Conservation (phyloP, 2,888 invertebrate genomes). For the Buathra laborator region DNA sequence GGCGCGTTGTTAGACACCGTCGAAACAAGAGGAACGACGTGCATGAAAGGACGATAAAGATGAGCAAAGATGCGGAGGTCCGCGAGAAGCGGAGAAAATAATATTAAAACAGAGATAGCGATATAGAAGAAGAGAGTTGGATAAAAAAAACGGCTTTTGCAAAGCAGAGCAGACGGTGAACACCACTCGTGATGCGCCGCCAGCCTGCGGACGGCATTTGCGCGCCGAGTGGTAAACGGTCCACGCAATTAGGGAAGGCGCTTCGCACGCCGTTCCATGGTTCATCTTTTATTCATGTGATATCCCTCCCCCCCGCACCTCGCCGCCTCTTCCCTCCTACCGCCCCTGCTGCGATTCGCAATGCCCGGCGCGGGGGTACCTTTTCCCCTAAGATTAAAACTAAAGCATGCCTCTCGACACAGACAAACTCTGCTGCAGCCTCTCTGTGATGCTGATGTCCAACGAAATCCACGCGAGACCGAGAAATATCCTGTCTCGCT, state of each 20-base stretch:
- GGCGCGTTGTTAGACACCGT: constrained; percentile 50
- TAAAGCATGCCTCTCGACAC: constrained; percentile 75
- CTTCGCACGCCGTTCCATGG: constrained; percentile 80
- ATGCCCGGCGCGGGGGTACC: constrained; percentile 61
- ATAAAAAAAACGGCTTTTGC: constrained; percentile 36
- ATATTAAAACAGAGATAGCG: constrained; percentile 21
- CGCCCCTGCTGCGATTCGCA: constrained; percentile 60
- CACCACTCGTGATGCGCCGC: constrained; percentile 74
- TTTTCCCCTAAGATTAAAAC: constrained; percentile 81
- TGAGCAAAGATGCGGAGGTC: constrained; percentile 47
- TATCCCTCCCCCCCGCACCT: constrained; percentile 60
- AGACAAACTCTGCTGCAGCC: constrained; percentile 42
- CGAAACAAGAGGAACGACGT: constrained; percentile 64
- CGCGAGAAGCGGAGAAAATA: constrained; percentile 57
- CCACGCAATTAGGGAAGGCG: constrained; percentile 84
- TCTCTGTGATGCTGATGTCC: constrained; percentile 33
- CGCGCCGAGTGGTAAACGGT: constrained; percentile 80
- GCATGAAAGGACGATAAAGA: constrained; percentile 65
- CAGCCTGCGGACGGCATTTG: constrained; percentile 71
- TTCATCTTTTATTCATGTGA: constrained; percentile 84
- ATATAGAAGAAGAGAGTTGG: constrained; percentile 9
- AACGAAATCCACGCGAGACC: constrained; percentile 48
- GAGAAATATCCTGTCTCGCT: constrained; percentile 42
- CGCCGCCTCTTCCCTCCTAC: constrained; percentile 7
- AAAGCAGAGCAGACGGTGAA: constrained; percentile 66